Percentiles rank a stretch among this genome's conserved stretches.
phyloP scores from a whole-genome alignment of 2,888 invertebrate species.

The Dynastes maya region DNA sequence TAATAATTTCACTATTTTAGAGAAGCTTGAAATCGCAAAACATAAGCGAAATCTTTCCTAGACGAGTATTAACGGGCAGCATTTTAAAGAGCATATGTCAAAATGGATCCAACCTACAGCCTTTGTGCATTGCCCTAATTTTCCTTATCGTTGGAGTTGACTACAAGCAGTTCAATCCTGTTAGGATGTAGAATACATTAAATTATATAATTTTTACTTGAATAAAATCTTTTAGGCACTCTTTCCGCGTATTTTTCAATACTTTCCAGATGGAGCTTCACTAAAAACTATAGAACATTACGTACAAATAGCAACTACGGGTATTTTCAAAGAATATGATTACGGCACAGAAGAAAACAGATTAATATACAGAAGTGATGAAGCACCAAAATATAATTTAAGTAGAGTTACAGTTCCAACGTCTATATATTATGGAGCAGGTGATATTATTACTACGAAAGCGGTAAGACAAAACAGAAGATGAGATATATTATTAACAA shows the following conservation, averaged over 20 bases:
- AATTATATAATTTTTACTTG: not conserved
- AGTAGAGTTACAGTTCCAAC: slow-evolving; percentile 71
- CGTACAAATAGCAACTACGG: slow-evolving; percentile 63
- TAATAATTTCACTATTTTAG: slow-evolving; percentile 33
- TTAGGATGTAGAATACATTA: slow-evolving; percentile 60
- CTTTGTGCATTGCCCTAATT: slow-evolving; percentile 75
- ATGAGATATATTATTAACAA: not conserved
- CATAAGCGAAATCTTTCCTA: slow-evolving; percentile 65
- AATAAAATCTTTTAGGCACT: slow-evolving; percentile 61
- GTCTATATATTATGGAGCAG: slow-evolving; percentile 72
- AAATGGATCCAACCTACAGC: slow-evolving; percentile 68
- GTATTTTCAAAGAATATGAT: slow-evolving; percentile 58
- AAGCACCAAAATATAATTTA: slow-evolving; percentile 69
- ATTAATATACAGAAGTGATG: slow-evolving; percentile 30
- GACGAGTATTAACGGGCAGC: slow-evolving; percentile 61
- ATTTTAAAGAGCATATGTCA: slow-evolving; percentile 69
- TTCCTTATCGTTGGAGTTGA: slow-evolving; percentile 77
- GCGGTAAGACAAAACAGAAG: slow-evolving; percentile 61
- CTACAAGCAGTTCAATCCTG: slow-evolving; percentile 74
- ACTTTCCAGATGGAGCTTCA: slow-evolving; percentile 73
- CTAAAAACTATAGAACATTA: slow-evolving; percentile 70
- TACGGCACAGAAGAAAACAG: slow-evolving; percentile 30
- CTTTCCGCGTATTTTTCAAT: slow-evolving; percentile 63
- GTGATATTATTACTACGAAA: slow-evolving; percentile 73
- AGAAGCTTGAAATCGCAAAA: slow-evolving; percentile 45